A percentile compares a stretch with the other conserved stretches of the same genome.
These are phyloP conservation scores for Porites lobata DNA, from an alignment of 92 coral and sea anemone genomes.

Conservation along the genomic window DNA sequence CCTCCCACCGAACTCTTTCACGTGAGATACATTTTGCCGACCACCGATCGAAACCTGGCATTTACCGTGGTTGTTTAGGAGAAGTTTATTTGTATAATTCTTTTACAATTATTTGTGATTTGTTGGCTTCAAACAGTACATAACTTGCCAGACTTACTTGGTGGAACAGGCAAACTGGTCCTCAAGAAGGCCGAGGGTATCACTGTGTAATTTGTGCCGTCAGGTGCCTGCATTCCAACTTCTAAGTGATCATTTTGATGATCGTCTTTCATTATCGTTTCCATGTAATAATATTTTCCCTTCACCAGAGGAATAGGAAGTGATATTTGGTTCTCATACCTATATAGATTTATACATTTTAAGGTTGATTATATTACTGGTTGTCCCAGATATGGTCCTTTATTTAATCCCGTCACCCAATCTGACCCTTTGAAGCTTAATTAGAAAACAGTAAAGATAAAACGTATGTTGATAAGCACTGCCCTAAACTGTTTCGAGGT, in stretches of 20 bases:
- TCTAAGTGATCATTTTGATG: conserved; percentile 74
- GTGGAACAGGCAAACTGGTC: conserved; percentile 23
- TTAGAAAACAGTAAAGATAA: too few species aligned
- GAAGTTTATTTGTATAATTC: too few species aligned
- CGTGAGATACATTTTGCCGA: too few species aligned
- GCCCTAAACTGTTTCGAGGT: too few species aligned
- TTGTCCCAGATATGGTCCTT: neutral
- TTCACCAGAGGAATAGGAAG: conserved; percentile 55
- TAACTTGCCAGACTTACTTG: conserved; percentile 8
- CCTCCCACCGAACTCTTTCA: too few species aligned
- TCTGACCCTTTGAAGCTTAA: too few species aligned
- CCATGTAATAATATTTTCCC: conserved; percentile 78
- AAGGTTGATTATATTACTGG: neutral
- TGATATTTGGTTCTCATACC: conserved; percentile 66
- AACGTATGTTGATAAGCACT: too few species aligned
- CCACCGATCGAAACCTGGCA: too few species aligned
- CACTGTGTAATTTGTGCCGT: conserved; percentile 60
- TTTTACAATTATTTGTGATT: too few species aligned
- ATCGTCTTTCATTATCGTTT: conserved; percentile 80
- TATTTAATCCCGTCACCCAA: neutral
- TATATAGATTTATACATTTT: neutral
- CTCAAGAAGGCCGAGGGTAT: conserved; percentile 75
- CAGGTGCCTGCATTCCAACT: conserved; percentile 80
- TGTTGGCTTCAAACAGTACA: neutral
- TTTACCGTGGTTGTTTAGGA: too few species aligned